These are phyloP conservation scores for Macrotus californicus DNA, from an alignment of 2,113 vertebrate species.

Conservation along the genomic window DNA sequence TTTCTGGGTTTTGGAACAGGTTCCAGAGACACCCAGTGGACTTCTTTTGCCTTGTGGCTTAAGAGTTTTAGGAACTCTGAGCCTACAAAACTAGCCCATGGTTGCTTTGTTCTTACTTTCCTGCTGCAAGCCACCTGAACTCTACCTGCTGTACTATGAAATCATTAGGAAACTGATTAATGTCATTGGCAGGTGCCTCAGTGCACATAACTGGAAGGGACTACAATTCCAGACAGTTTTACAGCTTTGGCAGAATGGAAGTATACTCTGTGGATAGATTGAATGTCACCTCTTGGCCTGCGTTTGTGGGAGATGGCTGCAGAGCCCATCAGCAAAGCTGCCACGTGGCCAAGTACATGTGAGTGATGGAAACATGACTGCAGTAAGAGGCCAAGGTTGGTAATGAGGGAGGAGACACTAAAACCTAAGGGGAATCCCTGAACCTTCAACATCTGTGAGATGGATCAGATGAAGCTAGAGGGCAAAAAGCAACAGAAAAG, in stretches of 20 bases:
- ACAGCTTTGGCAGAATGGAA: slow-evolving; percentile 48
- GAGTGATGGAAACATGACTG: slow-evolving; percentile 50
- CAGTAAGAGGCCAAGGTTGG: not conserved
- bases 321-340: slow-evolving; percentile 39
- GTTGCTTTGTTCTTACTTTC: slow-evolving; percentile 4
- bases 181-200: slow-evolving; percentile 45
- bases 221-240: slow-evolving; percentile 42
- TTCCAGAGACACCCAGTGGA: slow-evolving; percentile 3
- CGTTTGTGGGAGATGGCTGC: slow-evolving; percentile 27
- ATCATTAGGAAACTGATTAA: slow-evolving; percentile 31
- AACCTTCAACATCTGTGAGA: slow-evolving; percentile 35
- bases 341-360: slow-evolving; percentile 32
- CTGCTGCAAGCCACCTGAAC: slow-evolving; percentile 9
- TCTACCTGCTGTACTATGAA: slow-evolving; percentile 44
- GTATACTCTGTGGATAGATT: not conserved
- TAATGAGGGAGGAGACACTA: slow-evolving; percentile 47
- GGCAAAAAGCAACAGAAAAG: slow-evolving; percentile 22
- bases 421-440: slow-evolving; percentile 44
- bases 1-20: slow-evolving; percentile 11
- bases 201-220: slow-evolving; percentile 12
- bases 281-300: slow-evolving; percentile 41
- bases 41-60: not conserved
- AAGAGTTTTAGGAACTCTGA: slow-evolving; percentile 4
- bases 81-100: not conserved
- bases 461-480: not conserved